phyloP scores from a whole-genome alignment of 2,888 invertebrate genomes.

The Augiades crinisus region DNA sequence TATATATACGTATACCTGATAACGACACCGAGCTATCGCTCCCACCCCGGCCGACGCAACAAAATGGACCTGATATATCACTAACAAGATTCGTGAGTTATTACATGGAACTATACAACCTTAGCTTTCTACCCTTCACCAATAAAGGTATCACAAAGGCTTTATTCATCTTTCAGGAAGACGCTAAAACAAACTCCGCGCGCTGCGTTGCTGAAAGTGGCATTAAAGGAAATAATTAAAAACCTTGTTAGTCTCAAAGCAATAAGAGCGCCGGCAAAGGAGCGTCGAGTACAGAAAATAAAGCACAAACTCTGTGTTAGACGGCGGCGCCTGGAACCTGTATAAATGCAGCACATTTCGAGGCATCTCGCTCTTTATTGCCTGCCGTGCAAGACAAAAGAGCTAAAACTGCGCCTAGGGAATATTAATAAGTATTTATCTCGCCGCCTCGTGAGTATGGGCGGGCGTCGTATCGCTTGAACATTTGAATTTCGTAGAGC shows the following conservation, averaged over 20 bases:
- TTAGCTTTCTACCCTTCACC: not conserved
- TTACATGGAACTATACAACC: conserved; percentile 40
- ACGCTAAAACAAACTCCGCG: conserved; percentile 33
- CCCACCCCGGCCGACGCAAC: conserved; percentile 29
- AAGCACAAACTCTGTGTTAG: conserved; percentile 50
- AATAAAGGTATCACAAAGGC: conserved; percentile 23
- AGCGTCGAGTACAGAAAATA: conserved; percentile 65
- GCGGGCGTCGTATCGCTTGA: conserved; percentile 37
- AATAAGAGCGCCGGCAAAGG: conserved; percentile 69
- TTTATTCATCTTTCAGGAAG: conserved; percentile 24
- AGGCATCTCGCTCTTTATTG: conserved; percentile 73
- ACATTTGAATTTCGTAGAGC: conserved; percentile 51
- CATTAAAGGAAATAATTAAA: conserved; percentile 79
- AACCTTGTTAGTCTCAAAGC: conserved; percentile 74
- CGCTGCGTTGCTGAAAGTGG: conserved; percentile 61
- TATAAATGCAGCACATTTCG: conserved; percentile 75
- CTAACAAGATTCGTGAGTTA: conserved; percentile 59
- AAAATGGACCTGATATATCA: conserved; percentile 49
- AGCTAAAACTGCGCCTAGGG: conserved; percentile 58
- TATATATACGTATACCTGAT: conserved; percentile 30
- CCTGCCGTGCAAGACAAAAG: conserved; percentile 69
- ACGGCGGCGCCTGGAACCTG: conserved; percentile 53
- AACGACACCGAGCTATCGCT: conserved; percentile 15
- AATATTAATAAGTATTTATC: conserved; percentile 72
- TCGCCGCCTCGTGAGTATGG: conserved; percentile 40